phyloP scores from a whole-genome alignment of 2,888 invertebrate species.

The Odontomyia ornata region DNA sequence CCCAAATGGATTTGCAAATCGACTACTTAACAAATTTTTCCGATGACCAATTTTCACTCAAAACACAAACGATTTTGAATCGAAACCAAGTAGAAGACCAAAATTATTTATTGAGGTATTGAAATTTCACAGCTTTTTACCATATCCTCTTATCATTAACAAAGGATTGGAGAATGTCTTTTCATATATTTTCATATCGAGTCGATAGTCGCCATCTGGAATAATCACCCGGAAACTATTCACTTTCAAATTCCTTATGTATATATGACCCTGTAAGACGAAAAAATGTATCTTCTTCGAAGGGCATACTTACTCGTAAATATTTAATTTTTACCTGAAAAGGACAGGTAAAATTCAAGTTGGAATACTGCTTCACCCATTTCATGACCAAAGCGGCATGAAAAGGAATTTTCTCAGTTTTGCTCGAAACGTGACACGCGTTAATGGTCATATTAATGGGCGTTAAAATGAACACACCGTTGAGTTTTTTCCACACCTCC shows the following conservation, averaged over 20 bases:
- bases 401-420: neutral
- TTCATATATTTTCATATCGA: neutral
- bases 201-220: conserved; percentile 17
- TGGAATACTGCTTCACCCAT: conserved; percentile 20
- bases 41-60: no score
- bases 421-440: neutral
- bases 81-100: no score
- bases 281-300: no score
- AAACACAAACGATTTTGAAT: no score
- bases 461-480: neutral
- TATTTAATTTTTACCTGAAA: neutral
- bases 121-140: neutral
- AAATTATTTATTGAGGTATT: no score
- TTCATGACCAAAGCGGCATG: neutral
- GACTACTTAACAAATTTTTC: no score
- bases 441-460: conserved; percentile 20
- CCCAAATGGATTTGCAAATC: no score
- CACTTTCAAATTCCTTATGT: conserved; percentile 9
- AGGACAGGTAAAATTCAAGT: conserved; percentile 25
- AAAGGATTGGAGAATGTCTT: neutral
- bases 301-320: no score
- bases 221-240: conserved; percentile 12
- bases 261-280: conserved; percentile 7
- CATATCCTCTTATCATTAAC: neutral
- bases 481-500: neutral